These are phyloP conservation scores for Aporophyla lueneburgensis DNA, from an alignment of 2,888 invertebrate genomes.

Conservation along the genomic window DNA sequence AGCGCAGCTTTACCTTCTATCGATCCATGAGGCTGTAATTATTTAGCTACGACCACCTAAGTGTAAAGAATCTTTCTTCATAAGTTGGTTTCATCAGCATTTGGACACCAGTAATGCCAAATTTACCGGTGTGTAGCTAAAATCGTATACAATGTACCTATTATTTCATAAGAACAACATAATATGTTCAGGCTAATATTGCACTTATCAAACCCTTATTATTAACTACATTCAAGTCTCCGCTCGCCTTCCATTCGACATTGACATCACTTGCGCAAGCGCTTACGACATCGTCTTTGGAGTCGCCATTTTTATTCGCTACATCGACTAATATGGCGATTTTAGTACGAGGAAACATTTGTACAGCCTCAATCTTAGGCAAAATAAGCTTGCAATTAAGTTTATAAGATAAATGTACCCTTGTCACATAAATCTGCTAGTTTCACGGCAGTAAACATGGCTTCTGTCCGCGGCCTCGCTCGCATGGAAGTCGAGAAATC, in stretches of 20 bases:
- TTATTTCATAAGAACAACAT: neutral
- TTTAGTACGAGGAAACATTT: conserved; percentile 20
- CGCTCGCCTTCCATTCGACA: conserved; percentile 35
- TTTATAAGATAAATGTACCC: neutral
- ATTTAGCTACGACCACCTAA: too few relatives aligned
- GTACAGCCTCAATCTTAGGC: neutral
- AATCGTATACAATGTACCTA: neutral
- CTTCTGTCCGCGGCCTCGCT: neutral
- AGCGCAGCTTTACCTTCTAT: too few relatives aligned
- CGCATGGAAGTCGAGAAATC: neutral
- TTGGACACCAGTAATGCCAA: neutral
- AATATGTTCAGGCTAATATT: neutral
- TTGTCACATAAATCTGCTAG: neutral
- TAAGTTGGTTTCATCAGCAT: neutral
- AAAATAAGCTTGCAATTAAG: neutral
- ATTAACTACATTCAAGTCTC: conserved; percentile 3
- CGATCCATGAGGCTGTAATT: too few relatives aligned
- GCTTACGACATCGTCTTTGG: conserved; percentile 49
- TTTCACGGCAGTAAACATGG: neutral
- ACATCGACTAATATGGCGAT: conserved; percentile 41
- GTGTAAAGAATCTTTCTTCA: too few relatives aligned
- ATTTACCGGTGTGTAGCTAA: neutral
- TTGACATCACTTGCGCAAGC: conserved; percentile 51
- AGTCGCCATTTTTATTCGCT: conserved; percentile 49
- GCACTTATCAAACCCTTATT: conserved; percentile 1